Evolutionary conservation across 2,797 vertebrate genomes (phyloP), one percentile per base, ranked within the genome.

Genomic region (Spinus olivaceus): DNA sequence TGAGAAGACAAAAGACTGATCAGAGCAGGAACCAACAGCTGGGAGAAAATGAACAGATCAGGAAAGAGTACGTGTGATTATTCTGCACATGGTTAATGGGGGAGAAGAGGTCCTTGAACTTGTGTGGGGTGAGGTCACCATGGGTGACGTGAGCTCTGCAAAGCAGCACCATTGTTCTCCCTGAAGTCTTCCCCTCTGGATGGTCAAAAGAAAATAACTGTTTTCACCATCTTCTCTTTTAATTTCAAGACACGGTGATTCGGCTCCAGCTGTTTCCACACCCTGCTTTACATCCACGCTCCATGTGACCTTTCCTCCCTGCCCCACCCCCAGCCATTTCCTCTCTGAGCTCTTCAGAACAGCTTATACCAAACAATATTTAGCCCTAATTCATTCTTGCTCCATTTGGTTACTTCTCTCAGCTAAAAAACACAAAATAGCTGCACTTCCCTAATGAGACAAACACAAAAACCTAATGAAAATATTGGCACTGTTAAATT

Each of bases 171-270:
- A 92, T 95, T 96, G 96, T 96, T 94, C 91, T 94, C 73, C 73
- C 89, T 57, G 51, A 96, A 86, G 80, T 64, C 80, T 96, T 84
- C 37, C 64, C 46, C 86, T 92, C 87, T 79, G 94, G 59, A 95
- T 8, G 1, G 35, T 77, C 92, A 82, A 89, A 84, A 95, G 85
- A 91, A 96, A 95, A 83, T 77, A 82, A 89, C 91, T 77, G 64
- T 78, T 92, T 87, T 95, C 82, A 88, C 70, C 95, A 97, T 96
- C 90, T 94, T 87, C 77, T 95, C 81, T 95, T 86, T 94, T 95
- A 82, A 94, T 96, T 97, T 96, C 96, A 97, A 97, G 96, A 86
- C 86, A 63, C 51, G 8, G 93, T 71, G 90, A 93, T 91, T 96
- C 35, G 76, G 91, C 88, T 94, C 83, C 86, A 51, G 63, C 92